Evolutionary conservation across 2,888 invertebrate genomes (phyloP).

Genomic region (Andricus quercusramuli): DNA sequence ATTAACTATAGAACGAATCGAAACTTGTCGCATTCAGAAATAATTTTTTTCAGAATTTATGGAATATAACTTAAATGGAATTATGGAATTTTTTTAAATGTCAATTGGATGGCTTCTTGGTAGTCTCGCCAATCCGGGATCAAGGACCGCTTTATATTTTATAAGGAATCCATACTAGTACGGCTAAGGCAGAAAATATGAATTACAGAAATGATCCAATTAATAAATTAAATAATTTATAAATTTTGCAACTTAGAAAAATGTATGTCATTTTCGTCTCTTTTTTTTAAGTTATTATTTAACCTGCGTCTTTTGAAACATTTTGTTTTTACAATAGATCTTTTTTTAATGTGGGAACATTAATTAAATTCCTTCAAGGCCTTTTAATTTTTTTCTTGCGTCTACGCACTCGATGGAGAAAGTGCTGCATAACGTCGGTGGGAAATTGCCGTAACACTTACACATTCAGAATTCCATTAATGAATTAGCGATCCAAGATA

Average conservation of each 20-base stretch:
- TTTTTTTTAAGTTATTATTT: no score
- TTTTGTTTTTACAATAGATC: no score
- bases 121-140: constrained; percentile 19
- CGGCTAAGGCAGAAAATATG: neutral
- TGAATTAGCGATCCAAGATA: constrained; percentile 5
- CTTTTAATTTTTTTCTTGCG: constrained; percentile 7
- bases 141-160: constrained; percentile 24
- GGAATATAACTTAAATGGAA: neutral
- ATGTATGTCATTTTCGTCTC: no score
- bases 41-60: neutral
- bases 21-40: neutral
- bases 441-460: constrained; percentile 20
- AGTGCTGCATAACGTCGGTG: constrained; percentile 26
- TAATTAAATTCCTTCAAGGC: neutral
- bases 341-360: no score
- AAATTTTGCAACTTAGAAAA: no score
- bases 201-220: neutral
- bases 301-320: no score
- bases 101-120: neutral
- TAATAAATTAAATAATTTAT: no score
- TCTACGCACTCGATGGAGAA: constrained; percentile 18
- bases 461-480: constrained; percentile 7
- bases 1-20: neutral
- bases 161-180: constrained; percentile 22
- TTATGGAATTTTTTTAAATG: neutral